Evolutionary conservation across 2,113 vertebrate species (phyloP), one percentile per base, ranked within the genome.

Genomic region (Alethe castanea): DNA sequence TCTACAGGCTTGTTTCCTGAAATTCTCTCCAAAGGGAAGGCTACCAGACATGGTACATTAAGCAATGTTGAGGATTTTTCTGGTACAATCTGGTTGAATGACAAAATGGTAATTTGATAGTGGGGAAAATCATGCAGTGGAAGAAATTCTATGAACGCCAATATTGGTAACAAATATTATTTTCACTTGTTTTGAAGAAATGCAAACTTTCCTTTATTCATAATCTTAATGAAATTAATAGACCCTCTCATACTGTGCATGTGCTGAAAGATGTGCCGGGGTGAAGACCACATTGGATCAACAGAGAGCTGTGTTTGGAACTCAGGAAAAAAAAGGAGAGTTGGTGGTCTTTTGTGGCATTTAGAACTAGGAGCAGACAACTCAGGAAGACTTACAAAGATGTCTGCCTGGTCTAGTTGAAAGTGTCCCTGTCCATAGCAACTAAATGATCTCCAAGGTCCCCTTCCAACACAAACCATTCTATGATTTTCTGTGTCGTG

Each of bases 1-100:
- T 82, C 54, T 92, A 62, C 19, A 71, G 20, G 5, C 12, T 94
- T 91, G 40, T 94, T 94, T 93, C 52, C 48, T 93, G 48, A 65
- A 71, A 67, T 69, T 47, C 20, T 54, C 66, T 61, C 71, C 25
- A 85, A 60, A 9, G 61, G 26, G 36, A 86, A 88, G 14, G 38
- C 19, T 81, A 52, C 50, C 14, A 73, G 16, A 31, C 11, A 53
- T 61, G 10, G 9, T 82, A 74, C 14, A 14, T 48, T n/a, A 82
- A 44, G 11, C 36, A 17, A 12, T 54, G 8, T 56, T 79, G 71
- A 64, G 45, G 48, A 38, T 28, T 77, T 80, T 45, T 61, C 12
- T 81, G 70, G 19, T 91, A 81, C 38, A 48, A 78, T 76, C 16
- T 76, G 29, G 19, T n/a, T 90, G 42, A 89, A 29, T 45, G 31